Evolutionary conservation across 2,888 invertebrate species (phyloP), one percentile per base, ranked within the genome.

Genomic region (Euplexia lucipara): DNA sequence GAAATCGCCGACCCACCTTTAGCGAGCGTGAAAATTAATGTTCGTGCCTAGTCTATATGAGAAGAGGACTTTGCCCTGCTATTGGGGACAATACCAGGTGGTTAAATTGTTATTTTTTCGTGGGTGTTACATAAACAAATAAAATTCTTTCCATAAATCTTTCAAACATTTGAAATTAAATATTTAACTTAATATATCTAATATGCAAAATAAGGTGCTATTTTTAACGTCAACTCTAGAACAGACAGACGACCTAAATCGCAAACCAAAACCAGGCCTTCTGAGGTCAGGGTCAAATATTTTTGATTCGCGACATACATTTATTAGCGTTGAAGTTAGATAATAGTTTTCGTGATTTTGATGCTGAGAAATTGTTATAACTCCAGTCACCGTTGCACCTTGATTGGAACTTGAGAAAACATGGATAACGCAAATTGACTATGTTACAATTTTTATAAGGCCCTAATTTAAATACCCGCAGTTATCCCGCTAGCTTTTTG

Each of bases 281-380:
- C 32, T 3, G 22, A 32, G 32, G 37, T 68, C 32, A 64, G 44
- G 37, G 63, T 34, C 42, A 34, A 20, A 30, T 6, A 44, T 42
- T 35, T 37, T 16, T 53, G 35, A 67, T 53, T 54, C n/a, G 54
- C 35, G 35, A 52, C 34, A 26, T 34, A 26, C 35, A 52, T 42
- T 41, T 42, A 67, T 42, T 18, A 10, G 34, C 7, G 3, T 18
- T 7, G 2, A 32, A 47, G 10, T 10, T 57, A 22, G 5, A 34
- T 20, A 34, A 1, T 10, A 10, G 18, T 22, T n/a, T 9, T 9
- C 1, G 4, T 26, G 6, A n/a, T 41, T 48, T n/a, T 16, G 1
- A 18, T 4, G 20, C 45, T 9, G 30, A 16, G 20, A 26, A 26
- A 26, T 26, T 26, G 26, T 26, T 3, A 5, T 26, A 26, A 26